These are phyloP conservation scores for Silurus asotus DNA, from an alignment of 2,113 vertebrate genomes.

Conservation along the genomic window DNA sequence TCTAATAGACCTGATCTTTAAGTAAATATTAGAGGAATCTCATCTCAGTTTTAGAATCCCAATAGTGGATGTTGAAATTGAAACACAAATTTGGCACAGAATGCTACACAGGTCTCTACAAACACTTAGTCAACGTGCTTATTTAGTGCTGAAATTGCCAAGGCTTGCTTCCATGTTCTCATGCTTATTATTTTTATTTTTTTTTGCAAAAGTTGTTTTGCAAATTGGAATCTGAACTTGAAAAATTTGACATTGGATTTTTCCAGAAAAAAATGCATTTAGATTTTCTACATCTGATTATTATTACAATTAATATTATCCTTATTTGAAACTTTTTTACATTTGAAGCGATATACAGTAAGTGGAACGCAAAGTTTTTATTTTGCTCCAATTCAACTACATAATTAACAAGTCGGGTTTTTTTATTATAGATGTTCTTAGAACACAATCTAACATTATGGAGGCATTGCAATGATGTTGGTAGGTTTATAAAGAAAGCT, in stretches of 20 bases:
- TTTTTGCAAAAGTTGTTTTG: not conserved
- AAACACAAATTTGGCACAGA: not conserved
- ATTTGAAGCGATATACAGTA: not conserved
- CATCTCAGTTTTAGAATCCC: not conserved
- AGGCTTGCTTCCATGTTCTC: no score
- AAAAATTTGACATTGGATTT: not conserved
- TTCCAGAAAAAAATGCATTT: not conserved
- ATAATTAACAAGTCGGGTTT: not conserved
- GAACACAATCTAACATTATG: not conserved
- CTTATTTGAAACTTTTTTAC: not conserved
- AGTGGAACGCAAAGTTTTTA: not conserved
- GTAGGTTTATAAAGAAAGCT: not conserved
- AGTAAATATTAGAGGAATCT: not conserved
- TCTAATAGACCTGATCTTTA: not conserved
- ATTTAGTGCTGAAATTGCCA: not conserved
- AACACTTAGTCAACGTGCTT: not conserved
- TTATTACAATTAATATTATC: not conserved
- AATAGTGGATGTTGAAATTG: not conserved
- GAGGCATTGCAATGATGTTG: not conserved
- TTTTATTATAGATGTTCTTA: not conserved
- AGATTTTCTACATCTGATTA: not conserved
- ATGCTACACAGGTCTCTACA: not conserved
- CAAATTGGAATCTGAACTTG: not conserved
- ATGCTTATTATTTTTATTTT: not conserved
- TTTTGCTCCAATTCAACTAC: not conserved